A percentile compares a stretch with the other conserved stretches of the same genome.
phyloP scores from a whole-genome alignment of 1,140 invertebrate genomes.

The Phenacoccus solenopsis region DNA sequence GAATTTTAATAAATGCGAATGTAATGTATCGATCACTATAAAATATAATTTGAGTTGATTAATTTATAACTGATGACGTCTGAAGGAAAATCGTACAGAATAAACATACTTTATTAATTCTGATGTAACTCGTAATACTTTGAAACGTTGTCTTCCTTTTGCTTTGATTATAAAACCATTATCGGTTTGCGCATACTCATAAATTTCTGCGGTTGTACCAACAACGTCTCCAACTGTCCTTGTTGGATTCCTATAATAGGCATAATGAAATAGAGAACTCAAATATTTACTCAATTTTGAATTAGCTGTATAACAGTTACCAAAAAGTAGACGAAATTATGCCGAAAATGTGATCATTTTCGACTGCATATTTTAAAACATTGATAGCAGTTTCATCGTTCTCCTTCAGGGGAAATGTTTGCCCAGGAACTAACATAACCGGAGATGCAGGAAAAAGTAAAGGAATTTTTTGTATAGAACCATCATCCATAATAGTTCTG shows the following conservation, averaged over 20 bases:
- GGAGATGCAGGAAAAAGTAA: slow-evolving; percentile 45
- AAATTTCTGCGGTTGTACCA: slow-evolving; percentile 60
- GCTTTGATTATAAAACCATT: slow-evolving; percentile 42
- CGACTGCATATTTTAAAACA: slow-evolving; percentile 43
- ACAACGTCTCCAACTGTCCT: background rate
- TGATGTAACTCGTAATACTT: slow-evolving; percentile 34
- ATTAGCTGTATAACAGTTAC: slow-evolving; percentile 12
- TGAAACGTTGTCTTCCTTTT: slow-evolving; percentile 52
- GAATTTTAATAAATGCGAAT: slow-evolving; percentile 45
- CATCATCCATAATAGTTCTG: slow-evolving; percentile 44
- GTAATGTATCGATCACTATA: slow-evolving; percentile 23
- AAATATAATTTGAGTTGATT: background rate
- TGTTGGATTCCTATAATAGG: background rate
- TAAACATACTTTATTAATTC: background rate
- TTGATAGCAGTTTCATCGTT: slow-evolving; percentile 39
- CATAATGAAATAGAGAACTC: background rate
- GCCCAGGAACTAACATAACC: slow-evolving; percentile 47
- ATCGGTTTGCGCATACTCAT: slow-evolving; percentile 43
- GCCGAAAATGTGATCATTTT: slow-evolving; percentile 47
- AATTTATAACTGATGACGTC: slow-evolving; percentile 20
- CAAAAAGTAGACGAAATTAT: slow-evolving; percentile 24
- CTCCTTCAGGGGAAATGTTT: slow-evolving; percentile 56
- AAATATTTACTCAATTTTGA: background rate
- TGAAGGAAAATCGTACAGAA: background rate
- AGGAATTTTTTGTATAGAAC: slow-evolving; percentile 38